Evolutionary conservation across 1,140 invertebrate species (phyloP).

Genomic region (Philotrypesis tridentata): DNA sequence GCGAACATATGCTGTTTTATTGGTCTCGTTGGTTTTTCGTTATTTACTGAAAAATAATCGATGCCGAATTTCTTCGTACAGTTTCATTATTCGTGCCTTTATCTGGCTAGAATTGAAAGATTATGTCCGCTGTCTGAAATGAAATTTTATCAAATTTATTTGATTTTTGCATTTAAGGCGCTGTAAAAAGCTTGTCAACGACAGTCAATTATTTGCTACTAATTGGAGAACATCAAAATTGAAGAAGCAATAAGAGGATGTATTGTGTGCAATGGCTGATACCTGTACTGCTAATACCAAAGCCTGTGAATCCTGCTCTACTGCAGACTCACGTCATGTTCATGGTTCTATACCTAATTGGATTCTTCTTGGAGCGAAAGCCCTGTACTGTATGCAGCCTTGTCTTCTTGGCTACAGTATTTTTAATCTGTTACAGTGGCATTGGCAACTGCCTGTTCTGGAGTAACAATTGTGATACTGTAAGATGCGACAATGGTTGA

Average conservation of each 20-base stretch:
- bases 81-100: no score
- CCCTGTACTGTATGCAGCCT: conserved; percentile 97
- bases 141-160: not conserved
- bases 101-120: not conserved
- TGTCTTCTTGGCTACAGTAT: conserved; percentile 93
- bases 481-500: conserved; percentile 80
- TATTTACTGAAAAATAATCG: no score
- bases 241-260: conserved; percentile 77
- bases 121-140: not conserved
- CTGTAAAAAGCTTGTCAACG: conserved; percentile 12
- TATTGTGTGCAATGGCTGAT: conserved; percentile 99
- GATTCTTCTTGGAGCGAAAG: conserved; percentile 95
- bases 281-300: conserved; percentile 96
- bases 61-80: no score
- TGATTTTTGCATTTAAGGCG: conserved; percentile 10
- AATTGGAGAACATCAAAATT: conserved; percentile 12
- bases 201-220: not conserved
- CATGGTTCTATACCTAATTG: conserved; percentile 93
- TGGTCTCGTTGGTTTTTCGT: no score
- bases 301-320: conserved; percentile 94
- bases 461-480: conserved; percentile 85
- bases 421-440: conserved; percentile 96
- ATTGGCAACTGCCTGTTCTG: conserved; percentile 95
- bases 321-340: conserved; percentile 98
- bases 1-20: not conserved